These are phyloP conservation scores for Todus mexicanus DNA, from an alignment of 2,797 vertebrate species.

Conservation along the genomic window DNA sequence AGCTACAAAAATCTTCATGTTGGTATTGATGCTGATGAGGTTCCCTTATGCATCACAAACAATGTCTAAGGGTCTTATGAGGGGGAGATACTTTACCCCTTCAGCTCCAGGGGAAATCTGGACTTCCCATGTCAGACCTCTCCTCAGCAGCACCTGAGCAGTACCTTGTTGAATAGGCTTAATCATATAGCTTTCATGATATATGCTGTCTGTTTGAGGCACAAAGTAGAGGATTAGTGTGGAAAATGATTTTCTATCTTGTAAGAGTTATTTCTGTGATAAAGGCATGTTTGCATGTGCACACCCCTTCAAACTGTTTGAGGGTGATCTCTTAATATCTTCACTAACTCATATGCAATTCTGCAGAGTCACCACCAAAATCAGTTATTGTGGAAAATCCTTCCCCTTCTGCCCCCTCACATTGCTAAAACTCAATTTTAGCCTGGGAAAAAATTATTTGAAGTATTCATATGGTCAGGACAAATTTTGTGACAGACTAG, in stretches of 20 bases:
- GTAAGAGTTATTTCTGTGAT: background rate
- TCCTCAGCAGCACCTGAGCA: background rate
- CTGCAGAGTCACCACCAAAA: background rate
- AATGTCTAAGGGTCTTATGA: background rate
- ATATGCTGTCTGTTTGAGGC: no score
- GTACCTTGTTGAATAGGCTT: background rate
- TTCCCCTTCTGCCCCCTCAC: conserved; percentile 13
- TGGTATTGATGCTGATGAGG: background rate
- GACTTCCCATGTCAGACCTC: background rate
- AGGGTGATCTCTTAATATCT: background rate
- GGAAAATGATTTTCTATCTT: background rate
- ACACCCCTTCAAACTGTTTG: background rate
- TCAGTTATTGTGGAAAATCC: conserved; percentile 5
- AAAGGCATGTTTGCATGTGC: background rate
- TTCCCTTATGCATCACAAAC: background rate
- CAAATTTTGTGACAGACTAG: background rate
- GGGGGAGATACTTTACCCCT: background rate
- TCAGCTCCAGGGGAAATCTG: background rate
- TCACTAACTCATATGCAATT: background rate
- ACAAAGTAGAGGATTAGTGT: background rate
- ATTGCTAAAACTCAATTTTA: conserved; percentile 27
- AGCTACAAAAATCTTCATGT: background rate
- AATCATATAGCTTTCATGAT: background rate
- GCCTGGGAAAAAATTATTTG: background rate
- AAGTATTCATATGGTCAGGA: background rate